Evolutionary conservation across 2,797 vertebrate species (phyloP).

Genomic region (Phoebastria nigripes): DNA sequence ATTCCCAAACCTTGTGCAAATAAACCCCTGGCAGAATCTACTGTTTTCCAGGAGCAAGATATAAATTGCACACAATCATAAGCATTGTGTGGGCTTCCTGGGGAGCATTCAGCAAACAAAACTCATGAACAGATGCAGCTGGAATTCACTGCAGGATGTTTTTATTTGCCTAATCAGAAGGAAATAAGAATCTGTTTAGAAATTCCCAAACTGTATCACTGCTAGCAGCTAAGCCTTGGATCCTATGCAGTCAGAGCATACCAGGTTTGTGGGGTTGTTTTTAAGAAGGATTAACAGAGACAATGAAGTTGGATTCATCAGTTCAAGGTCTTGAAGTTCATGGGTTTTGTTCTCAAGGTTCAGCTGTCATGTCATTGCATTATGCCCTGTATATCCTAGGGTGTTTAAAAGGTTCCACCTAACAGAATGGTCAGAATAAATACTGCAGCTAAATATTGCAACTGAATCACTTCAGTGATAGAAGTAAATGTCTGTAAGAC

Average conservation of each 20-base stretch:
- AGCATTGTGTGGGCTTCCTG: background rate
- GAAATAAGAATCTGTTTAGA: background rate
- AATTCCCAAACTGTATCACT: background rate
- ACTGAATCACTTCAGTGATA: background rate
- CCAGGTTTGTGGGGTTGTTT: background rate
- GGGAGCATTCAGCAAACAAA: background rate
- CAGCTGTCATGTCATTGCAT: background rate
- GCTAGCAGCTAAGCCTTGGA: background rate
- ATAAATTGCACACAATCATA: background rate
- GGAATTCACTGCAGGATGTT: background rate
- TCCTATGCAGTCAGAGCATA: background rate
- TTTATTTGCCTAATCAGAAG: background rate
- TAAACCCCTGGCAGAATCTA: background rate
- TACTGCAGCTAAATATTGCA: background rate
- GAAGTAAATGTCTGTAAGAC: background rate
- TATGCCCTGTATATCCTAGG: no score
- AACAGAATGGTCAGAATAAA: background rate
- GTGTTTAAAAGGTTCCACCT: background rate
- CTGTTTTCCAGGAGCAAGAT: background rate
- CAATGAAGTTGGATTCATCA: background rate
- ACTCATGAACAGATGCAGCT: background rate
- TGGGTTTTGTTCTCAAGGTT: background rate
- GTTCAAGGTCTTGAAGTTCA: background rate
- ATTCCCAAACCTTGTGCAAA: background rate
- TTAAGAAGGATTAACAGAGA: background rate